A percentile compares a stretch with the other conserved stretches of the same genome.
Evolutionary conservation across 2,888 invertebrate species (phyloP).

Genomic region (Caenorhabditis wallacei): DNA sequence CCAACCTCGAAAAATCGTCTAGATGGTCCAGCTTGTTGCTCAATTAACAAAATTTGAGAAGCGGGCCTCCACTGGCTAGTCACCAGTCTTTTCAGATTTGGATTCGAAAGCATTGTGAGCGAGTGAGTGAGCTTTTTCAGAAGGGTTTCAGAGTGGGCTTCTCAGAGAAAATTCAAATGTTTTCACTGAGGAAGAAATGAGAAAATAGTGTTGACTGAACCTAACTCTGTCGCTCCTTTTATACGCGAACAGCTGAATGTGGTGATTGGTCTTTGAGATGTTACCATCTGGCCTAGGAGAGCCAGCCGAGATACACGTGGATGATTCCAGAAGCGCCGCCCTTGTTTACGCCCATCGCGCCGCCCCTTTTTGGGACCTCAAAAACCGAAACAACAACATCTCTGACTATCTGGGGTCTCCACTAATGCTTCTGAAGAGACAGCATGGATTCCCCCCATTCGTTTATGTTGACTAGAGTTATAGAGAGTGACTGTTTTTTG

Average conservation of each 20-base stretch:
- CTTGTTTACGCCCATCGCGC: conserved; percentile 27
- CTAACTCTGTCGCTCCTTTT: conserved; percentile 15
- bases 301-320: conserved; percentile 21
- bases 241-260: conserved; percentile 21
- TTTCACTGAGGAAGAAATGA: conserved; percentile 11
- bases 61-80: conserved; percentile 30
- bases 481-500: conserved; percentile 23
- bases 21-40: conserved; percentile 25
- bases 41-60: conserved; percentile 34
- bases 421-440: neutral
- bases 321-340: conserved; percentile 42
- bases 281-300: conserved; percentile 33
- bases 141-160: neutral
- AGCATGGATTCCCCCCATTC: conserved; percentile 13
- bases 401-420: conserved; percentile 3
- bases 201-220: conserved; percentile 13
- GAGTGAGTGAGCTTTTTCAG: neutral
- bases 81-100: conserved; percentile 33
- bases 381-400: conserved; percentile 46
- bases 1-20: conserved; percentile 33
- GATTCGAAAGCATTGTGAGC: conserved; percentile 36
- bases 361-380: conserved; percentile 39
- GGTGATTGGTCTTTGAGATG: conserved; percentile 42
- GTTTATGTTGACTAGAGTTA: conserved; percentile 1
- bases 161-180: conserved; percentile 26